Evolutionary conservation across 2,113 vertebrate species (phyloP).

Genomic region (Sisor rabdophorus): DNA sequence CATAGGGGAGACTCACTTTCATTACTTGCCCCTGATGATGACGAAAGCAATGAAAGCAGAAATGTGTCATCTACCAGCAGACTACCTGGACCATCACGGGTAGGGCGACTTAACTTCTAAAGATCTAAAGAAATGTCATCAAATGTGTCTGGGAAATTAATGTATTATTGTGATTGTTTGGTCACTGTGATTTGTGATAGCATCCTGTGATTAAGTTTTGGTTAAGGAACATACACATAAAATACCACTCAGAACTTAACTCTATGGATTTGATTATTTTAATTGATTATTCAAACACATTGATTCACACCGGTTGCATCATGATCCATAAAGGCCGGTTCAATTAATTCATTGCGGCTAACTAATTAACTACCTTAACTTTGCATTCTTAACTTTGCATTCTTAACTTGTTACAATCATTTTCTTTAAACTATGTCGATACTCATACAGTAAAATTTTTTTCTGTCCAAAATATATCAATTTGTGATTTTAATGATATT

Average conservation of each 20-base stretch:
- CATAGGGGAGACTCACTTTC: slow-evolving; percentile 58
- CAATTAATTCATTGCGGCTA: too few relatives aligned
- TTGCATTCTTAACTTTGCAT: too few relatives aligned
- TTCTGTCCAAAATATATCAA: too few relatives aligned
- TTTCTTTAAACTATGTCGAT: too few relatives aligned
- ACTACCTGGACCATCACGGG: slow-evolving; percentile 60
- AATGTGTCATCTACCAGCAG: slow-evolving; percentile 81
- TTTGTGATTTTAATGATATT: too few relatives aligned
- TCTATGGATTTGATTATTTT: background rate
- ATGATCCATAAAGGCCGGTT: background rate
- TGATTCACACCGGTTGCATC: background rate
- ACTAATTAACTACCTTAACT: too few relatives aligned
- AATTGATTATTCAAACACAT: background rate
- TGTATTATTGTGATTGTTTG: background rate
- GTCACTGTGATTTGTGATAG: background rate
- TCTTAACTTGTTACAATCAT: too few relatives aligned
- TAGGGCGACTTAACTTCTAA: slow-evolving; percentile 33
- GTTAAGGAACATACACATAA: background rate
- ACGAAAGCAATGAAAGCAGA: slow-evolving; percentile 69
- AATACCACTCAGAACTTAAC: background rate
- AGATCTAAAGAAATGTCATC: too few relatives aligned
- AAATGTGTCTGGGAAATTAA: too few relatives aligned
- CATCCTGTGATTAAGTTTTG: background rate
- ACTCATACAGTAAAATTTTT: too few relatives aligned
- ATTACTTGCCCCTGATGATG: slow-evolving; percentile 64